phyloP scores from a whole-genome alignment of 2,888 invertebrate genomes.

The Phorcus lineatus region DNA sequence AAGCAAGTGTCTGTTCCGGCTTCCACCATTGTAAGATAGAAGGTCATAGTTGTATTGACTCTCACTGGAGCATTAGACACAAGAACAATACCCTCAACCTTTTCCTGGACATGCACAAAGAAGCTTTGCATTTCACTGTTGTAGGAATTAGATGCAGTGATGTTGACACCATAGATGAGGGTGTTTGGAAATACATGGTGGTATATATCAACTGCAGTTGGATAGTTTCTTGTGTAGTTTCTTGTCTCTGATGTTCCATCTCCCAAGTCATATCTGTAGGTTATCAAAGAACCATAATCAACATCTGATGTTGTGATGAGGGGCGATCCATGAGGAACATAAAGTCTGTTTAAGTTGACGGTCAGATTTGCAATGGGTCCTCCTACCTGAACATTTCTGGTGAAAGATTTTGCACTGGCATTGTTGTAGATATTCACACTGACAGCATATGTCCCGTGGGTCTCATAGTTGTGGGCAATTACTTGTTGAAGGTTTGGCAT shows the following conservation, averaged over 20 bases:
- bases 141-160: slow-evolving; percentile 29
- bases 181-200: neutral
- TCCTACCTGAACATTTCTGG: slow-evolving; percentile 23
- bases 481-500: neutral
- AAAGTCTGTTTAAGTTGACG: slow-evolving; percentile 11
- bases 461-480: slow-evolving; percentile 25
- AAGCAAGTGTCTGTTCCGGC: slow-evolving; percentile 34
- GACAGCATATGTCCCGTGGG: slow-evolving; percentile 30
- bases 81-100: slow-evolving; percentile 23
- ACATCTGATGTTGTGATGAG: slow-evolving; percentile 20
- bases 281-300: slow-evolving; percentile 28
- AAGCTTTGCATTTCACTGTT: slow-evolving; percentile 17
- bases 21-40: slow-evolving; percentile 14
- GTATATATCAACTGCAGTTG: slow-evolving; percentile 3
- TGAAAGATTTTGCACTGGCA: slow-evolving; percentile 20
- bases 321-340: neutral
- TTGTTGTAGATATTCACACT: slow-evolving; percentile 22
- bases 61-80: slow-evolving; percentile 20
- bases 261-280: slow-evolving; percentile 31
- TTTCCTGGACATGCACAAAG: slow-evolving; percentile 30
- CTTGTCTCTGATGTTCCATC: slow-evolving; percentile 20
- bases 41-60: slow-evolving; percentile 27
- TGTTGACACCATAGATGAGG: slow-evolving; percentile 5
- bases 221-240: neutral
- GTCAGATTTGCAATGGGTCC: slow-evolving; percentile 27